A percentile compares a stretch with the other conserved stretches of the same genome.
Conservation (phyloP, 2,888 invertebrate genomes). For the Drosophila anceps region DNA sequence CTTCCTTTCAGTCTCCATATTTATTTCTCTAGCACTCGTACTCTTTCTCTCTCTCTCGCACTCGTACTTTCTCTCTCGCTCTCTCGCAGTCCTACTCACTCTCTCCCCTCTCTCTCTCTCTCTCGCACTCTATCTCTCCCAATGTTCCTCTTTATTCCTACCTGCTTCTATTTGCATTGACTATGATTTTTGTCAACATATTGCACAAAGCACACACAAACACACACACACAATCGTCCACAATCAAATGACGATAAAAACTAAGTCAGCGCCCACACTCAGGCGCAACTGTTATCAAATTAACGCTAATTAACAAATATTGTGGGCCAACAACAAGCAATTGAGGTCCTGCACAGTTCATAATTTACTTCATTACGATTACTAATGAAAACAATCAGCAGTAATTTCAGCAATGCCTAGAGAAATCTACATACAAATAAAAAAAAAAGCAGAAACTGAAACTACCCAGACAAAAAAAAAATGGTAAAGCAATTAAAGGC, state of each 20-base stretch:
- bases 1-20: no score
- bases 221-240: slow-evolving; percentile 15
- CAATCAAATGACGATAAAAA: slow-evolving; percentile 62
- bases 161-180: neutral
- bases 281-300: slow-evolving; percentile 55
- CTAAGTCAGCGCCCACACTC: slow-evolving; percentile 32
- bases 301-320: slow-evolving; percentile 74
- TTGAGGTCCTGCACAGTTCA: slow-evolving; percentile 56
- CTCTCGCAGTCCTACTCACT: no score
- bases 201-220: slow-evolving; percentile 18
- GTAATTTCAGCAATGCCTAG: slow-evolving; percentile 58
- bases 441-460: slow-evolving; percentile 20
- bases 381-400: slow-evolving; percentile 77
- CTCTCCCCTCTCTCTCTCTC: neutral
- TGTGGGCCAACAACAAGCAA: slow-evolving; percentile 34
- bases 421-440: slow-evolving; percentile 63
- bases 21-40: no score
- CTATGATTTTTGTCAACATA: slow-evolving; percentile 40
- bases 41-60: no score
- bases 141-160: neutral
- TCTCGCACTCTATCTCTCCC: neutral
- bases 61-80: no score
- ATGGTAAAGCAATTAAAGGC: slow-evolving; percentile 70
- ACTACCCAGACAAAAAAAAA: slow-evolving; percentile 46
- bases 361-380: slow-evolving; percentile 76